Evolutionary conservation across 2,888 invertebrate genomes (phyloP).

Genomic region (Listrodromus nycthemerus): DNA sequence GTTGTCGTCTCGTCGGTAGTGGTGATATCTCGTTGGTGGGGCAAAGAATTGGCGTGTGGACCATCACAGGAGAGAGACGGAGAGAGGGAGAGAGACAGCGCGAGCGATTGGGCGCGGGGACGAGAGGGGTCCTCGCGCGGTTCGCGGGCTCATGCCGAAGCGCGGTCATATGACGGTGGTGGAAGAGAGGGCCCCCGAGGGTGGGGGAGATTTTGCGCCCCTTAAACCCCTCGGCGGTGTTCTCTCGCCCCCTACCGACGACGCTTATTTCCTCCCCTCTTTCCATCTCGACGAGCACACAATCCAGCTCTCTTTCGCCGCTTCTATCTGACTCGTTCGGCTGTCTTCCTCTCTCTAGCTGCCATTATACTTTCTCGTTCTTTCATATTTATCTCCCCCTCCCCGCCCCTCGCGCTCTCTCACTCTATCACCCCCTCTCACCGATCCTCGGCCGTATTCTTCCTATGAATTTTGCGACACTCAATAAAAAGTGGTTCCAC

Average conservation of each 20-base stretch:
- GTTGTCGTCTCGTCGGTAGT: constrained; percentile 53
- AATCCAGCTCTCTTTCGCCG: constrained; percentile 30
- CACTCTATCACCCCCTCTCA: constrained; percentile 72
- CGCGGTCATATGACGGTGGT: constrained; percentile 49
- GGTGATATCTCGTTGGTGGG: constrained; percentile 69
- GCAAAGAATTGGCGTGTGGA: constrained; percentile 81
- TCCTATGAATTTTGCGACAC: constrained; percentile 88
- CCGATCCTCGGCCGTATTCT: constrained; percentile 79
- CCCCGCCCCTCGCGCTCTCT: constrained; percentile 67
- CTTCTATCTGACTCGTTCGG: constrained; percentile 63
- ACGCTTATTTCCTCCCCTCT: constrained; percentile 63
- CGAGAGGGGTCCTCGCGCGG: constrained; percentile 68
- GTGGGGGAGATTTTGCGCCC: constrained; percentile 68
- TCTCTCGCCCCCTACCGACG: constrained; percentile 68
- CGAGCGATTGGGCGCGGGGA: constrained; percentile 36
- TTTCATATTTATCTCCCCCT: constrained; percentile 34
- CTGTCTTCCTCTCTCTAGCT: constrained; percentile 65
- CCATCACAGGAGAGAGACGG: constrained; percentile 63
- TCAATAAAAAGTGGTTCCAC: constrained; percentile 88
- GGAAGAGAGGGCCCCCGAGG: constrained; percentile 50
- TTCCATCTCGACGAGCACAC: constrained; percentile 23
- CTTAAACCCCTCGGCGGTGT: constrained; percentile 68
- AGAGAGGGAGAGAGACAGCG: background rate
- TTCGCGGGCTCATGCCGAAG: constrained; percentile 40
- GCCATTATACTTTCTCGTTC: constrained; percentile 4